Base-by-base conservation (phyloP, 2,113 vertebrate species). In the Microcebus jonahi region DNA sequence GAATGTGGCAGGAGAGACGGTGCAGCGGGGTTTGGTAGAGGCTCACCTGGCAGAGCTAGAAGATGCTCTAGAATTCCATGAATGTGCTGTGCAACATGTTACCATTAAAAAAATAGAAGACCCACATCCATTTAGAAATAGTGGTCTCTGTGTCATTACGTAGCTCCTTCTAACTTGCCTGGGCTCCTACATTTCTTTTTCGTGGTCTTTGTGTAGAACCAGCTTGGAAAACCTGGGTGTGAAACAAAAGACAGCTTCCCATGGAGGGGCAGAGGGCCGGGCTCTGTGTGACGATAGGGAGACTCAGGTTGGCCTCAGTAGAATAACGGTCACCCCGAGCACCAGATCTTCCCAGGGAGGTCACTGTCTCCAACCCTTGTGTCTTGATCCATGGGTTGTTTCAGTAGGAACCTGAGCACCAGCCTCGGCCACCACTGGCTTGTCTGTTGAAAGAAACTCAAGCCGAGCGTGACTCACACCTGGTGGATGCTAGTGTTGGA, bases 291-390 rank as follows among this genome's bases (percentile, higher is more conserved):
- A 2, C 0, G 2, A 23, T n/a, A 53, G 59, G 31, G n/a, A 53
- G 67, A 10, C 55, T 2, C 9, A 45, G 59, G 25, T 53, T 21
- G 34, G 11, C n/a, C 31, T 67, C 29, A 4, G 0, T 31, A 50
- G 31, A 31, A 25, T 8, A 7, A 13, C 5, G 2, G 18, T 29
- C 15, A 2, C 48, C 1, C 2, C 7, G 4, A 29, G 53, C 29
- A 1, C 1, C 0, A 42, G 8, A 10, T 11, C 0, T 42, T 2
- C 42, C 1, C 12, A 8, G 11, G 15, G 57, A n/a, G 1, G 31
- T 12, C 8, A 0, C 7, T 11, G 11, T 36, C 53, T 36, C 14
- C 1, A 7, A 1, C 34, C 77, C 4, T 23, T 9, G 34, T 3
- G 3, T 7, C 2, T 2, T 8, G 20, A 42, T 10, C 73, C 14